Evolutionary conservation across 2,888 invertebrate species (phyloP), one percentile per base, ranked within the genome.

Genomic region (Tetranychus truncatus): DNA sequence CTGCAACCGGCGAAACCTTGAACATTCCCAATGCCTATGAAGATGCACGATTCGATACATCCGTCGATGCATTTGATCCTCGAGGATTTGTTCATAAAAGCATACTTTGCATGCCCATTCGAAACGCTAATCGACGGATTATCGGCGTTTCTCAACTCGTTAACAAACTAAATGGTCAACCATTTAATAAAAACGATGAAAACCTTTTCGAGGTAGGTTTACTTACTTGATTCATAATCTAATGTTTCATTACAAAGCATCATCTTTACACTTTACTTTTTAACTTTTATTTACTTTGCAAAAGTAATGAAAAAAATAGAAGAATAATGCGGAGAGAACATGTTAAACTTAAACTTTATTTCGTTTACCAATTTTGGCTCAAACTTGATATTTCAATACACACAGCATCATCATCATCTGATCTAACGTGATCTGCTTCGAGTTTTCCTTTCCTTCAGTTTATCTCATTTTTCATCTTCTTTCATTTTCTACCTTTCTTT

Each of bases 51-150:
- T 95, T 95, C 84, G 95, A 95, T 84, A 86, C 81, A 7, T 78
- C 79, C 76, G 84, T 84, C 79, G 76, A 78, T 72, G 72, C 74
- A 15, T 67, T 72, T n/a, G 69, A 75, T 69, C 69, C 65, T 55
- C 71, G 73, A 20, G 95, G 87, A 77, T 95, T 94, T 85, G 88
- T 87, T 80, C 95, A 95, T 85, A 89, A 88, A 82, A 91, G 90
- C 78, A 91, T 95, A 79, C 87, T 95, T 46, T 95, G 95, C 83
- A 94, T 95, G 94, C 92, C 95, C 74, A 94, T 95, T 81, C 93
- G 92, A 84, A 95, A 94, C 84, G 92, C 94, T 1, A 88, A 89
- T 78, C 90, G 91, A 74, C 89, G 91, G 82, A 94, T 95, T 79
- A 91, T 95, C 81, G 95, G 95, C 75, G 94, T 95, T 74, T 92